These are phyloP conservation scores for Pseudomyrmex flavicornis DNA, from an alignment of 1,140 invertebrate species.

Conservation along the genomic window DNA sequence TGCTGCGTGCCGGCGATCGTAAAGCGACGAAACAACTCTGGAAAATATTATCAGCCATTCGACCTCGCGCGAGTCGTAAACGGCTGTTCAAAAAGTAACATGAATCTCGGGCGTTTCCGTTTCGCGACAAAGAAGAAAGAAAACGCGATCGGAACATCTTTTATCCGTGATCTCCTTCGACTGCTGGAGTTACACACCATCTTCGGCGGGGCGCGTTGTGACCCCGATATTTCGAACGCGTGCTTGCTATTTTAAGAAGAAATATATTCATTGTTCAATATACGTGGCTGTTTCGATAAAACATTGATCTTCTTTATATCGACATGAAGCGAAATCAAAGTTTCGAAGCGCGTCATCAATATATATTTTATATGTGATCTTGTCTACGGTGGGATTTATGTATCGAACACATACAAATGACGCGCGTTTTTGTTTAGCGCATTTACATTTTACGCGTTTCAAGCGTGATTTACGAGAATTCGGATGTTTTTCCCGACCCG, in stretches of 20 bases:
- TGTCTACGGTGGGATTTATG: slow-evolving; percentile 30
- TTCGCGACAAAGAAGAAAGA: not conserved
- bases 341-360: slow-evolving; percentile 15
- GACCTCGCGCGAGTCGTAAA: slow-evolving; percentile 63
- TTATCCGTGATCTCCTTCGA: slow-evolving; percentile 18
- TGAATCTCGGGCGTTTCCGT: slow-evolving; percentile 54
- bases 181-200: slow-evolving; percentile 17
- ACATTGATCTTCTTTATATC: too few relatives aligned
- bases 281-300: not conserved
- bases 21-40: slow-evolving; percentile 61
- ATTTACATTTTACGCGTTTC: slow-evolving; percentile 33
- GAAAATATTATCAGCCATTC: slow-evolving; percentile 70
- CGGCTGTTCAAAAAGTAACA: slow-evolving; percentile 45
- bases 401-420: slow-evolving; percentile 10
- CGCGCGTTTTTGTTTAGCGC: slow-evolving; percentile 31
- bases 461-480: slow-evolving; percentile 39
- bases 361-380: slow-evolving; percentile 1
- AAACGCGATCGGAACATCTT: slow-evolving; percentile 42
- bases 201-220: not conserved
- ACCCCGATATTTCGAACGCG: slow-evolving; percentile 11
- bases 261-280: slow-evolving; percentile 28
- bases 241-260: slow-evolving; percentile 22
- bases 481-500: slow-evolving; percentile 27
- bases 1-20: slow-evolving; percentile 29
- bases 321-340: not conserved